Evolutionary conservation across 2,888 invertebrate species (phyloP).

Genomic region (Drosophila formosana): DNA sequence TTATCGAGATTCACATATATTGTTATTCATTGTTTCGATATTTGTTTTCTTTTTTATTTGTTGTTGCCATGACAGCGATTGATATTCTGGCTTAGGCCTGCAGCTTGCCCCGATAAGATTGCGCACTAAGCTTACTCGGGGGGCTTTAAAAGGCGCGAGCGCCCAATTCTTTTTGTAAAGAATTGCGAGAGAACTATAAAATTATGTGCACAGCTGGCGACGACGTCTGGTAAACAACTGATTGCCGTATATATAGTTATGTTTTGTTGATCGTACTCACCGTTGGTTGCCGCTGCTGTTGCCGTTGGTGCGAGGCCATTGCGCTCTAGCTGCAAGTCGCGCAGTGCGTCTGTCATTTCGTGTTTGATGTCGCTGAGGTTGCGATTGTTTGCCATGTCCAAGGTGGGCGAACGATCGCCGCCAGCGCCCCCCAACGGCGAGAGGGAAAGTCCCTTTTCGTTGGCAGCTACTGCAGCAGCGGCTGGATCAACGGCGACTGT

Average conservation of each 20-base stretch:
- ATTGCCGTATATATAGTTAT: slow-evolving; percentile 12
- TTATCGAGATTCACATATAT: slow-evolving; percentile 1
- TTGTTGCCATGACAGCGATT: slow-evolving; percentile 69
- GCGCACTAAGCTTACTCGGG: slow-evolving; percentile 48
- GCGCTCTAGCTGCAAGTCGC: slow-evolving; percentile 79
- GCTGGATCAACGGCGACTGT: neutral
- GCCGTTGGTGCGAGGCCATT: slow-evolving; percentile 26
- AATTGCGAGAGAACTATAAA: slow-evolving; percentile 25
- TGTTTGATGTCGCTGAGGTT: slow-evolving; percentile 88
- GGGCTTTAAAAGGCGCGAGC: slow-evolving; percentile 32
- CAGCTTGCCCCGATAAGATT: slow-evolving; percentile 62
- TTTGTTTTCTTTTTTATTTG: slow-evolving; percentile 41
- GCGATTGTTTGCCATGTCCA: slow-evolving; percentile 88
- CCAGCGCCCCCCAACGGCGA: slow-evolving; percentile 46
- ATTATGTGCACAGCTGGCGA: slow-evolving; percentile 58
- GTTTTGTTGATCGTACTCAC: slow-evolving; percentile 50
- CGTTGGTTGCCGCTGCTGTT: slow-evolving; percentile 35
- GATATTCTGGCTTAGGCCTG: slow-evolving; percentile 23
- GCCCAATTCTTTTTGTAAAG: slow-evolving; percentile 19
- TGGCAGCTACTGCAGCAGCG: slow-evolving; percentile 22
- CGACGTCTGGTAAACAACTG: slow-evolving; percentile 49
- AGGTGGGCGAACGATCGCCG: slow-evolving; percentile 86
- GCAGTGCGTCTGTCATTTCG: slow-evolving; percentile 87
- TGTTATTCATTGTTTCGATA: slow-evolving; percentile 12
- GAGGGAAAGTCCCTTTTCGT: slow-evolving; percentile 48